Base-by-base conservation (phyloP, 2,113 vertebrate species). In the Brachypodius melanocephalos region DNA sequence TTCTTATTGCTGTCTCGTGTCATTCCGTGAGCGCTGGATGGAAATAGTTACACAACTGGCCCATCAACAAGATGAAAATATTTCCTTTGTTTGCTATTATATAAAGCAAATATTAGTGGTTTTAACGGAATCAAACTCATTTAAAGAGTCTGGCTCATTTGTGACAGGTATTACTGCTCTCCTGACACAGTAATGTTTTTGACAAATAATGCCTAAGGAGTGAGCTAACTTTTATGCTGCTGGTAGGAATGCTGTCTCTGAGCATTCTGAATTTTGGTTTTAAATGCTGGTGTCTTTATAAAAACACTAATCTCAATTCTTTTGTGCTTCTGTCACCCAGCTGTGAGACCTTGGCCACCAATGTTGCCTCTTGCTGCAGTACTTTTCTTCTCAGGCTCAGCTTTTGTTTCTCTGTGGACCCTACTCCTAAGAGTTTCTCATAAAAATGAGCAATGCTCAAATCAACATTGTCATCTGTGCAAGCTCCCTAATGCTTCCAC, bases 101-200 rank as follows among this genome's bases (percentile, higher is more conserved):
- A 24, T 81, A 96, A 88, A 96, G 57, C n/a, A 92, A 90, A 82
- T 89, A 82, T 71, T 84, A 48, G n/a, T 65, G 83, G 73, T 85
- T 12, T 49, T 89, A 84, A 62, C 85, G 61, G 75, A 89, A 74
- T 90, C 85, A 90, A 93, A 95, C 40, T 62, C 45, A 83, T 89
- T 95, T 95, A 75, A 86, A 85, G 75, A 90, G 45, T 78, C 25
- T 95, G 62, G 29, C 34, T 79, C 5, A 14, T 26, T 45, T 82
- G 59, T 83, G 80, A 40, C 80, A 84, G 62, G 22, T 63, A 55
- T 51, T 77, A 77, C 28, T 87, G 14, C 42, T 85, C 29, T 95
- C 93, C 43, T 80, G 89, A 92, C 31, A 63, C 34, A 68, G 24
- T 62, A 51, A 54, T 66, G 14, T 63, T 95, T 97, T 91, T 48